These are phyloP conservation scores for Eupithecia pulchellata DNA, from an alignment of 2,888 invertebrate genomes.

Conservation along the genomic window DNA sequence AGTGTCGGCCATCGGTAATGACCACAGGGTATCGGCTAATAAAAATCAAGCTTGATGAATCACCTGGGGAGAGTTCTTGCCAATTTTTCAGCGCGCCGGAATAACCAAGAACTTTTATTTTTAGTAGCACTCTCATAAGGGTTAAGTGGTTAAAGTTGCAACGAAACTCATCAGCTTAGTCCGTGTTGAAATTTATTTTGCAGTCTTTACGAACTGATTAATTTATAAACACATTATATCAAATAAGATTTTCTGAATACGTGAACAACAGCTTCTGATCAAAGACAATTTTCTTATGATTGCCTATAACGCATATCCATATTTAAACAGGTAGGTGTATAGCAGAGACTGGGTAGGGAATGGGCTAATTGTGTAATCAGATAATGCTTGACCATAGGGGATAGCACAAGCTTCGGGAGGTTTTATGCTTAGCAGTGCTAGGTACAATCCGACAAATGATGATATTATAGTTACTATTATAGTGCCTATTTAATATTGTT, in stretches of 20 bases:
- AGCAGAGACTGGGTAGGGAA: no score
- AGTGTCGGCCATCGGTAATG: conserved; percentile 50
- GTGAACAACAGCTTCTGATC: background rate
- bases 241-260: background rate
- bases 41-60: conserved; percentile 54
- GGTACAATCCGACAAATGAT: no score
- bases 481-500: background rate
- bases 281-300: background rate
- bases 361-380: no score
- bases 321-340: background rate
- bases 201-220: background rate
- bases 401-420: no score
- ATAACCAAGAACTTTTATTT: conserved; percentile 8
- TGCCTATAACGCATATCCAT: no score
- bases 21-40: conserved; percentile 47
- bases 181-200: background rate
- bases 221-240: background rate
- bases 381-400: no score
- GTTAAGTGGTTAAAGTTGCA: background rate
- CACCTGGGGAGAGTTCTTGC: conserved; percentile 31
- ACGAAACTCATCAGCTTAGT: background rate
- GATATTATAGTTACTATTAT: no score
- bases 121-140: conserved; percentile 2
- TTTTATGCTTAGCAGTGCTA: no score
- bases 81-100: conserved; percentile 26